Percentiles rank a stretch among this genome's conserved stretches.
Conservation (phyloP, 1,140 invertebrate species). For the Orius insidiosus region DNA sequence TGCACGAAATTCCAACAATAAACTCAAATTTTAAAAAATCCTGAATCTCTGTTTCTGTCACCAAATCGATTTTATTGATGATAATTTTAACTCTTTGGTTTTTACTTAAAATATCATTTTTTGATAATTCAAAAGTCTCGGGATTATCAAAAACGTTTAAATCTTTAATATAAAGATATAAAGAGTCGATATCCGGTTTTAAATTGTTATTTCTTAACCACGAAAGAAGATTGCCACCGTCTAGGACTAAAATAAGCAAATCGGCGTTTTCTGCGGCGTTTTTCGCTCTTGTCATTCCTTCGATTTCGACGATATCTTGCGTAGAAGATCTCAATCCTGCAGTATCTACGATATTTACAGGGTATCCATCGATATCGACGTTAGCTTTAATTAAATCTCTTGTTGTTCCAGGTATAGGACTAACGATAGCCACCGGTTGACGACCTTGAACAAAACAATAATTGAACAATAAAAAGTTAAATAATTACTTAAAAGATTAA, state of each 20-base stretch:
- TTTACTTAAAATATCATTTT: not conserved
- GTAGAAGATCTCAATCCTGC: slow-evolving; percentile 55
- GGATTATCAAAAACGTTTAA: too few species aligned
- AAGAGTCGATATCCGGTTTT: not conserved
- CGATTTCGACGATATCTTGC: slow-evolving; percentile 51
- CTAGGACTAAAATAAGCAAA: slow-evolving; percentile 48
- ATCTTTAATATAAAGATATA: not conserved
- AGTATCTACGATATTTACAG: slow-evolving; percentile 68
- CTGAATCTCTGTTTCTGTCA: slow-evolving; percentile 22
- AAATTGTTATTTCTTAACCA: not conserved
- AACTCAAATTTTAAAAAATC: slow-evolving; percentile 14
- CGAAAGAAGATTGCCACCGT: slow-evolving; percentile 27
- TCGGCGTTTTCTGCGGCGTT: slow-evolving; percentile 39
- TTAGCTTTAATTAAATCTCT: slow-evolving; percentile 65
- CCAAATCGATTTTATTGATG: slow-evolving; percentile 31
- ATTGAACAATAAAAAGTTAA: slow-evolving; percentile 16
- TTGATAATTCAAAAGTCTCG: not conserved
- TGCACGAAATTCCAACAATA: slow-evolving; percentile 35
- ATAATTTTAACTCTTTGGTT: slow-evolving; percentile 9
- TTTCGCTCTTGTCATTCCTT: slow-evolving; percentile 57
- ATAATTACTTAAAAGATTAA: slow-evolving; percentile 45
- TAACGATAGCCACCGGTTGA: slow-evolving; percentile 70
- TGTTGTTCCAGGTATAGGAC: slow-evolving; percentile 70
- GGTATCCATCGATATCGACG: slow-evolving; percentile 64
- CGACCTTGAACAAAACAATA: slow-evolving; percentile 34